Evolutionary conservation across 1,140 invertebrate genomes (phyloP), one percentile per base, ranked within the genome.

Genomic region (Drosophila arawakana): DNA sequence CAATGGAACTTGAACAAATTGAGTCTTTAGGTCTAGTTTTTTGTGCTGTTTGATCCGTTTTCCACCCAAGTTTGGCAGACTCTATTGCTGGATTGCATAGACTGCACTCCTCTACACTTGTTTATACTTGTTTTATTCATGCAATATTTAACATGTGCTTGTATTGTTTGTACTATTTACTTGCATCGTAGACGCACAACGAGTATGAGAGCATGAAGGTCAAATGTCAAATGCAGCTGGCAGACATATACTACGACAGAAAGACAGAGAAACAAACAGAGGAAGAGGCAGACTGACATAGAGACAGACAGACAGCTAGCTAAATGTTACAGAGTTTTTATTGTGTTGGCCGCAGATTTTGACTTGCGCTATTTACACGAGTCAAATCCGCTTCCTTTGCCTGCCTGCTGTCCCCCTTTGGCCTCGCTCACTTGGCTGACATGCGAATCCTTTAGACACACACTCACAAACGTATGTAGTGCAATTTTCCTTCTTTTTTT

Each of bases 61-160:
- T 0, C 25, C 25, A 0, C 25, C 25, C 6, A 30, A 30, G 25
- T 30, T 7, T 39, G 1, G 2, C 8, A 39, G 7, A 9, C 37
- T 8, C 37, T 41, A 11, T 41, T 5, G 4, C 25, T 35, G 4
- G 15, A 15, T 2, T 7, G 9, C 15, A n/a, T 11, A 4, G 21
- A 18, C n/a, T n/a, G 13, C 2, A 34, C 47, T 43, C 21, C 7
- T 41, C 47, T 37, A 15, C 35, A 62, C 37, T 37, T 54, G 15
- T 65, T 65, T 65, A 44, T 65, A 35, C 50, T 46, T 15, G 15
- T 15, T 65, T 73, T 69, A 44, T 69, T 52, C 59, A 60, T 85
- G 78, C 54, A 71, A 78, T 74, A 85, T 84, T 78, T 69, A 83
- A 73, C 80, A 72, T 71, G 49, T 46, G 62, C 76, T 71, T 61